Conservation (phyloP, 2,797 vertebrate species). For the Sorex maritimensis region DNA sequence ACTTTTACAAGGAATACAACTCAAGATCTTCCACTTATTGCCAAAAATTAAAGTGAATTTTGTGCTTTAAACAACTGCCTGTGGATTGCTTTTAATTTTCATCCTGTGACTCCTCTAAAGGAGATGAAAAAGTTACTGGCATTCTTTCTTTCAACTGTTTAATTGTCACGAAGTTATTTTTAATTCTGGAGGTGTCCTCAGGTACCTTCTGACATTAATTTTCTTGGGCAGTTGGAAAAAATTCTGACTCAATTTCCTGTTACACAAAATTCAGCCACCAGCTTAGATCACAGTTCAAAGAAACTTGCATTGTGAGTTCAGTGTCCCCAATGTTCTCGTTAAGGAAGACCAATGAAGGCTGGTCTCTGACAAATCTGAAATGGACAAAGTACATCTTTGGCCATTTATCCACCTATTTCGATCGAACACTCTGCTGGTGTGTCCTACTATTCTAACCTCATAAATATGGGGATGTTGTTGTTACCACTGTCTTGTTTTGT, state of each 20-base stretch:
- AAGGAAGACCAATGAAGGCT: conserved; percentile 5
- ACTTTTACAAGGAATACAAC: conserved; percentile 8
- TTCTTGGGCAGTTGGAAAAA: conserved; percentile 62
- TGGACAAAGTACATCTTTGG: not conserved
- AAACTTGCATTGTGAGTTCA: not conserved
- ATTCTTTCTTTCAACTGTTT: conserved; percentile 33
- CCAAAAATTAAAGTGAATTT: conserved; percentile 70
- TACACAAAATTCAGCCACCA: not conserved
- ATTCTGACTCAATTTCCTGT: conserved; percentile 52
- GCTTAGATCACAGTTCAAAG: conserved; percentile 50
- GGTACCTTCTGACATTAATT: conserved; percentile 62
- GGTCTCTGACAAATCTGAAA: conserved; percentile 13
- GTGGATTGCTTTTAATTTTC: conserved; percentile 63
- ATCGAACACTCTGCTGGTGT: not conserved
- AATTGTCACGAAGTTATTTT: conserved; percentile 64
- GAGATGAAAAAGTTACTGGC: conserved; percentile 57
- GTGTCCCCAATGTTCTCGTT: not conserved
- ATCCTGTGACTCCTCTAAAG: conserved; percentile 45
- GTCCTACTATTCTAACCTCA: not conserved
- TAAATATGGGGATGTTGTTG: not conserved
- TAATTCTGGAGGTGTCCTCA: conserved; percentile 60
- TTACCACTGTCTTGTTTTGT: not conserved
- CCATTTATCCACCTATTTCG: not conserved
- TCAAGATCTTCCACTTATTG: conserved; percentile 49
- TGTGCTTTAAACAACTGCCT: conserved; percentile 57